phyloP scores from a whole-genome alignment of 2,113 vertebrate species.

The Bubo blakistoni region DNA sequence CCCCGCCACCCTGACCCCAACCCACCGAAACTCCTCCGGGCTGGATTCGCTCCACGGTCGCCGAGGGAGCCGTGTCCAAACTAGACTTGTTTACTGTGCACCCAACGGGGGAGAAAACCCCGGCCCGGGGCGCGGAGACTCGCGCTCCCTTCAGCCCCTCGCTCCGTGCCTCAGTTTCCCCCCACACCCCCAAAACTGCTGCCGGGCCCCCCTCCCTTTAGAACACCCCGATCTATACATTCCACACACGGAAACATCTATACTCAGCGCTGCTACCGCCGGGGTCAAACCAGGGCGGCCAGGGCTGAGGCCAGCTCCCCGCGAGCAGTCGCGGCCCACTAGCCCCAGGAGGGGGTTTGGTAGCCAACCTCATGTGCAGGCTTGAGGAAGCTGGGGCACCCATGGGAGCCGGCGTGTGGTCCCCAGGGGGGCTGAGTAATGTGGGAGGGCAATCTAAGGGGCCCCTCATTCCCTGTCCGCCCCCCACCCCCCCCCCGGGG shows the following conservation, averaged over 20 bases:
- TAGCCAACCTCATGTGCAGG: background rate
- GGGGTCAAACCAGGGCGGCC: slow-evolving; percentile 40
- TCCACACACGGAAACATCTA: slow-evolving; percentile 45
- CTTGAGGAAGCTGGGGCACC: background rate
- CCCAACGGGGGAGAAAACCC: background rate
- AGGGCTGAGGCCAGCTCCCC: background rate
- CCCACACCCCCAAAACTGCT: background rate
- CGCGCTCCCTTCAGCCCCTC: rapidly evolving
- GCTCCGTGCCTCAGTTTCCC: background rate
- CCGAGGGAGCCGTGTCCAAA: slow-evolving; percentile 1
- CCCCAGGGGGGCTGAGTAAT: rapidly evolving
- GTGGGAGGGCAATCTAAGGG: background rate
- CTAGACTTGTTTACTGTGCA: background rate
- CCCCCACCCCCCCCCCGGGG: too few relatives aligned
- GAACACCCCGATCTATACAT: slow-evolving; percentile 13
- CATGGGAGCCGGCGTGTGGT: rapidly evolving
- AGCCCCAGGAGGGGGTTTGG: too few relatives aligned
- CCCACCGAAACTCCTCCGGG: rapidly evolving
- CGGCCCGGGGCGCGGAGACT: background rate
- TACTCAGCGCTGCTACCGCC: background rate
- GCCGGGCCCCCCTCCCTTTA: background rate
- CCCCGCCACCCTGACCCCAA: background rate
- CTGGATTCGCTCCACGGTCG: background rate
- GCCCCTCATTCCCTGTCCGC: too few relatives aligned
- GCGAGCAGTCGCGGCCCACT: background rate